A percentile compares a stretch with the other conserved stretches of the same genome.
These are phyloP conservation scores for Philonicus albiceps DNA, from an alignment of 2,888 invertebrate genomes.

Conservation along the genomic window DNA sequence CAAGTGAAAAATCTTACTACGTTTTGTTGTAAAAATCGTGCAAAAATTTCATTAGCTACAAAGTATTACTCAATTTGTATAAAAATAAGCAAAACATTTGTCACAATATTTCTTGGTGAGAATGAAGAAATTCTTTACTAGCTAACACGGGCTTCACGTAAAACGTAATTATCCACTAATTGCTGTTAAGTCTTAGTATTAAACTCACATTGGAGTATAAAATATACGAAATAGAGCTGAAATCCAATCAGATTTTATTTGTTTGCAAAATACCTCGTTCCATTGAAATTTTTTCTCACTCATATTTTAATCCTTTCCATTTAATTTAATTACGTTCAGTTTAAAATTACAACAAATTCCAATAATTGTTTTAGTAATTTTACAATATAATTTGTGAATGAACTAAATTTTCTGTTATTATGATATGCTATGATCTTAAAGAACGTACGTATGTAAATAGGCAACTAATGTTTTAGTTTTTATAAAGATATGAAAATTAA, in stretches of 20 bases:
- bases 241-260: not conserved
- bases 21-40: conserved; percentile 23
- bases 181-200: not conserved
- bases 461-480: not conserved
- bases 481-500: not conserved
- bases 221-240: not conserved
- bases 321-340: not conserved
- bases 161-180: not conserved
- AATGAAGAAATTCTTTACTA: not conserved
- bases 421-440: not conserved
- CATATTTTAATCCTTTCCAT: not conserved
- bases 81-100: conserved; percentile 15
- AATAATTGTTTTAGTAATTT: not conserved
- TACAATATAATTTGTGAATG: not conserved
- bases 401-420: not conserved
- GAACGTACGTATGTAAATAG: not conserved
- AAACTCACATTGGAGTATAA: not conserved
- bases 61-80: conserved; percentile 1
- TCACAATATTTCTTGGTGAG: conserved; percentile 6
- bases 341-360: not conserved
- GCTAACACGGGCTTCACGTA: not conserved
- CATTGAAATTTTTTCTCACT: not conserved
- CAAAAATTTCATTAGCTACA: conserved; percentile 30
- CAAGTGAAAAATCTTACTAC: not conserved
- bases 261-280: not conserved